Conservation (phyloP, 2,888 invertebrate species). For the Rhagonycha lutea region DNA sequence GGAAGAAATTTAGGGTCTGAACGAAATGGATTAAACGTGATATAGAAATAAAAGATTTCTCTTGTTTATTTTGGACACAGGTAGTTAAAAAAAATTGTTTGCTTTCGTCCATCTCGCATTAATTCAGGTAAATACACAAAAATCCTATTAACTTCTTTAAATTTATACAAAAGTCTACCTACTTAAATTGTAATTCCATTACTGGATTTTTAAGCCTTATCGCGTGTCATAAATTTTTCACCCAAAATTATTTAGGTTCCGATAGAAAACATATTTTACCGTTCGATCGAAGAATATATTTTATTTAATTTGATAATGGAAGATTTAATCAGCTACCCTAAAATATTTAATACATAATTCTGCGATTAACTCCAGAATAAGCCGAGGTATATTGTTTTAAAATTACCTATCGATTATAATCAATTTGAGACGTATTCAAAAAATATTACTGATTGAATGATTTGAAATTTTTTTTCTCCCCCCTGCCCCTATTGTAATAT, state of each 20-base stretch:
- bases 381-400: not conserved
- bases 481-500: not conserved
- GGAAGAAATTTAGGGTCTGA: constrained; percentile 16
- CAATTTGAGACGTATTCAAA: no score
- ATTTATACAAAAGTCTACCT: not conserved
- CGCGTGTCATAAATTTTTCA: not conserved
- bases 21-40: constrained; percentile 17
- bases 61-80: not conserved
- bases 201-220: not conserved
- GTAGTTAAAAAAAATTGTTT: not conserved
- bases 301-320: not conserved
- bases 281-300: not conserved
- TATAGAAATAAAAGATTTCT: not conserved
- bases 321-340: not conserved
- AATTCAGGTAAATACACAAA: not conserved
- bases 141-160: not conserved
- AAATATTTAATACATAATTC: not conserved
- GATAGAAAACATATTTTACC: not conserved
- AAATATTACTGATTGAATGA: no score
- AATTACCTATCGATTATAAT: not conserved
- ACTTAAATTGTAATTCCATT: not conserved
- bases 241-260: not conserved
- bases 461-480: not conserved
- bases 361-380: not conserved
- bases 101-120: not conserved